A percentile compares a stretch with the other conserved stretches of the same genome.
Conservation (phyloP, 1,140 invertebrate species). For the Eueides isabella region DNA sequence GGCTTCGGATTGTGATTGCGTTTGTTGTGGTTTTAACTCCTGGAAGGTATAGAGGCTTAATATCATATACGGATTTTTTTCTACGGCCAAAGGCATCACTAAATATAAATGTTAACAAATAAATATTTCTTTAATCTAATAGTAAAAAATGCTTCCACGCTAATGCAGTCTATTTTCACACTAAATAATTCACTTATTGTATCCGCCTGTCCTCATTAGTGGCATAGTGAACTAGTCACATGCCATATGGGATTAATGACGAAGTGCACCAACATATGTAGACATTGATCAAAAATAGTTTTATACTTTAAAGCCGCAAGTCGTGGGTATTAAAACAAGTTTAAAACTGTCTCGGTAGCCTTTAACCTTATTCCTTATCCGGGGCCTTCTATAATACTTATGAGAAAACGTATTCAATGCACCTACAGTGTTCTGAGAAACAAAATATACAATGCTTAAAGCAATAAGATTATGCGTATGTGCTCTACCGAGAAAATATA, state of each 20-base stretch:
- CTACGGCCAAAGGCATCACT: not conserved
- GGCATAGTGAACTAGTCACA: constrained; percentile 16
- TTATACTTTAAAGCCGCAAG: constrained; percentile 7
- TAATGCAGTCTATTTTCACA: constrained; percentile 11
- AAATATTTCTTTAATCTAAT: not conserved
- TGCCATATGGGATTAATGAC: constrained; percentile 30
- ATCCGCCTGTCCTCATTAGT: constrained; percentile 22
- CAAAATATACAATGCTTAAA: not conserved
- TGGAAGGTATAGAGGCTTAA: too few relatives aligned
- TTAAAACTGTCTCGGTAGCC: constrained; percentile 21
- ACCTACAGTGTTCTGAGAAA: constrained; percentile 32
- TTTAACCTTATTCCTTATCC: constrained; percentile 35
- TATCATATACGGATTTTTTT: not conserved
- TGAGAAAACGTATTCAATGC: constrained; percentile 26
- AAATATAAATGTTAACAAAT: not conserved
- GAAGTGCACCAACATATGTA: constrained; percentile 8
- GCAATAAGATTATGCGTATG: constrained; percentile 26
- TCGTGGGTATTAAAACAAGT: constrained; percentile 26
- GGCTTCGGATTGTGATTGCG: too few relatives aligned
- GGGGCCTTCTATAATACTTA: constrained; percentile 20
- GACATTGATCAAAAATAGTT: constrained; percentile 24
- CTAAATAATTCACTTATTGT: not conserved
- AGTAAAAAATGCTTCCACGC: not conserved
- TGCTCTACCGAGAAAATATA: constrained; percentile 39
- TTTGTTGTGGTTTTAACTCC: too few relatives aligned